phyloP scores from a whole-genome alignment of 2,888 invertebrate species.

The Sympetrum striolatum region DNA sequence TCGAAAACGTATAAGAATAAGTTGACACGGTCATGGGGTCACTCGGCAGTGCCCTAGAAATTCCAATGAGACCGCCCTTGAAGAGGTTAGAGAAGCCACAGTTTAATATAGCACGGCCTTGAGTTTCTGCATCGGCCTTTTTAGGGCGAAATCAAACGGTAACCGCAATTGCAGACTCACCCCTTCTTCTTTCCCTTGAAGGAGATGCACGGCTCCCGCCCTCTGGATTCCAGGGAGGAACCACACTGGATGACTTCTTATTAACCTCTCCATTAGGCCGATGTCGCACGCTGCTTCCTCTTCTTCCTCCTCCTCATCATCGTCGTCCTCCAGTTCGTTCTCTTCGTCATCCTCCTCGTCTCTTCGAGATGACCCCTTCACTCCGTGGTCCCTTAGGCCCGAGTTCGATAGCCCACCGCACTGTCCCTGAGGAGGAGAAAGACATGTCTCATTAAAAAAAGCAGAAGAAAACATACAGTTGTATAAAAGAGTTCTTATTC shows the following conservation, averaged over 20 bases:
- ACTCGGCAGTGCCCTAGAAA: too few relatives aligned
- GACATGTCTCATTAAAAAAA: neutral
- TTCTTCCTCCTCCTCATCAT: conserved; percentile 63
- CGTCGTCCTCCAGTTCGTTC: conserved; percentile 22
- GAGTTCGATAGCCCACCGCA: neutral
- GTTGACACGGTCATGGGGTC: too few relatives aligned
- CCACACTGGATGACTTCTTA: conserved; percentile 94
- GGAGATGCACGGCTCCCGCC: conserved; percentile 90
- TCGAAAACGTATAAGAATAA: too few relatives aligned
- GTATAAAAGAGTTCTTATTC: too few relatives aligned
- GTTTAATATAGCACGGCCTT: neutral
- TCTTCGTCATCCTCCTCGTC: conserved; percentile 15
- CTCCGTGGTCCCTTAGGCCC: neutral
- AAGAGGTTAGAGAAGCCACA: too few relatives aligned
- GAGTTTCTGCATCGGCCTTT: neutral
- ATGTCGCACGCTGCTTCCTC: conserved; percentile 83
- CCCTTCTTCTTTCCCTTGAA: conserved; percentile 93
- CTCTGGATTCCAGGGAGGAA: conserved; percentile 92
- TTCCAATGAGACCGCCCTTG: too few relatives aligned
- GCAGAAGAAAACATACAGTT: too few relatives aligned
- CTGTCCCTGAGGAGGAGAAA: neutral
- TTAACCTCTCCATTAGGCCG: conserved; percentile 83
- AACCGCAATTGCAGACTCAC: conserved; percentile 62
- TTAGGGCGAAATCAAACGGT: neutral
- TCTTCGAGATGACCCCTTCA: neutral